Evolutionary conservation across 2,113 vertebrate genomes (phyloP).

Genomic region (Sigmodon hispidus): DNA sequence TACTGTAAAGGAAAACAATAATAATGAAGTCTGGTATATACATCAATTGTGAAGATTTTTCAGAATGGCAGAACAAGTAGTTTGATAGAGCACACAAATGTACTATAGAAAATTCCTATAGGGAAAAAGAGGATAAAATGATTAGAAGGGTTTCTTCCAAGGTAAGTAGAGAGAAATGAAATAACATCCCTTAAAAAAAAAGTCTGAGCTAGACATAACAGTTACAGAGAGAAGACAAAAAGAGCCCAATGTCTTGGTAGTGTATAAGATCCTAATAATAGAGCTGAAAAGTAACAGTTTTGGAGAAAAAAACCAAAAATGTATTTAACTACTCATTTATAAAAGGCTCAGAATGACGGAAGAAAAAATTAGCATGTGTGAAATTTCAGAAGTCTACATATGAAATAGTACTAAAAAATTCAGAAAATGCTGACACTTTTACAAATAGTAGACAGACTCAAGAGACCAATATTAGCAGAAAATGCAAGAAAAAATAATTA

Average conservation of each 20-base stretch:
- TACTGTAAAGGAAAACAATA: not conserved
- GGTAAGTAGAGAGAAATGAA: not conserved
- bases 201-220: not conserved
- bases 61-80: not conserved
- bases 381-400: not conserved
- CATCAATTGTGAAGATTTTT: not conserved
- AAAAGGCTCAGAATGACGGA: not conserved
- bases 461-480: not conserved
- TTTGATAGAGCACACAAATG: not conserved
- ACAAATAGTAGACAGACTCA: conserved; percentile 19
- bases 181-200: not conserved
- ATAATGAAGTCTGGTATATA: not conserved
- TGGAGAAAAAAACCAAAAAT: not conserved
- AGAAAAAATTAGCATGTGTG: not conserved
- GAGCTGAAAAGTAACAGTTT: not conserved
- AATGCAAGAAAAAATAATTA: not conserved
- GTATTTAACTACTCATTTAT: not conserved
- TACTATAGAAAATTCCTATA: not conserved
- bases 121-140: not conserved
- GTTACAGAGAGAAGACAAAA: not conserved
- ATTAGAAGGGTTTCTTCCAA: not conserved
- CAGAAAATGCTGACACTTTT: not conserved
- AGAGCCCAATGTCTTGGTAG: not conserved
- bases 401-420: not conserved
- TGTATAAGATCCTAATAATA: too few relatives aligned